Base-by-base conservation (phyloP, 2,113 vertebrate genomes). In the Microcebus jonahi region DNA sequence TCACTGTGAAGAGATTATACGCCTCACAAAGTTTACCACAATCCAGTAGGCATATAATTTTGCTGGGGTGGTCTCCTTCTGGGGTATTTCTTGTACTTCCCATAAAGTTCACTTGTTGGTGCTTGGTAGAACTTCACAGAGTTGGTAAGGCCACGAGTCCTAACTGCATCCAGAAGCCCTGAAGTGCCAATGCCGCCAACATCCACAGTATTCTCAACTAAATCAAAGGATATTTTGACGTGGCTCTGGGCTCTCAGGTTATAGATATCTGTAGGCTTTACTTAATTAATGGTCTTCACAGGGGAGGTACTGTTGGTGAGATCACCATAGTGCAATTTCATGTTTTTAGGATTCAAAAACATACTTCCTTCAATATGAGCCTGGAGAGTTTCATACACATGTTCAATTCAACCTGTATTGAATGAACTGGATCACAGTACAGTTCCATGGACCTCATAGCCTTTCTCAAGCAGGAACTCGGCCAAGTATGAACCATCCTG, bases 41-140 rank as follows among this genome's bases (percentile, higher is more conserved):
- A 99, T 99, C 99, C 99, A 99, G 98, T 99, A 99, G 79, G 99
- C 99, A 75, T 99, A 99, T 2, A 99, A 99, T 97, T 99, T 99
- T 34, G 99, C 99, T 65, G 99, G 99, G 1, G 99, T 99, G 76
- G 99, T 99, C 97, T 99, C 99, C 94, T 98, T 99, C 98, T 99
- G 99, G 0, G 99, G 99, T 95, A 99, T 99, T 99, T 99, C 99
- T 98, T 99, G 99, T 81, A 99, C 99, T 98, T 99, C 93, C 99
- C 99, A 55, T 98, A 99, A 71, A 99, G 99, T 98, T 99, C 99
- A 90, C 99, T 99, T 85, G 99, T 99, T 75, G 99, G 99, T 91
- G 99, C 99, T 99, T 99, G 99, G 98, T 99, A 99, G 98, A 99
- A 99, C 84, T 99, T 99, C 57, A 99, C 99, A 21, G 97, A 99